Evolutionary conservation across 2,888 invertebrate species (phyloP), one percentile per base, ranked within the genome.

Genomic region (Physocephala rufipes): DNA sequence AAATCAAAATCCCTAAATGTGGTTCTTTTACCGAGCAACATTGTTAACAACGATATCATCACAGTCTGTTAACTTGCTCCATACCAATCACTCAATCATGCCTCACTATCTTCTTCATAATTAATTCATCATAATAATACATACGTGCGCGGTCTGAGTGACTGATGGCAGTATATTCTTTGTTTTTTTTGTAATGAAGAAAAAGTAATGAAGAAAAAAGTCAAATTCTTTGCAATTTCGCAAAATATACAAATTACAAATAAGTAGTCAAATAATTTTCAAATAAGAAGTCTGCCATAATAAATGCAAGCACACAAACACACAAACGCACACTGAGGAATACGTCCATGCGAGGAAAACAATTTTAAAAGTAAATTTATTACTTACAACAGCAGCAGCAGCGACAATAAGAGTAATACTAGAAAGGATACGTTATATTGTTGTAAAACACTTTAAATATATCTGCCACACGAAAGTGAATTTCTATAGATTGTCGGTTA

Each of bases 171-270:
- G 26, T 58, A 62, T 67, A 47, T 67, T 58, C 67, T 28, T 36
- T n/a, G n/a, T n/a, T n/a, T n/a, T n/a, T n/a, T n/a, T n/a, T n/a
- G n/a, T n/a, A n/a, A n/a, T n/a, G n/a, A n/a, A n/a, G n/a, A n/a
- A n/a, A n/a, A n/a, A n/a, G n/a, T n/a, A n/a, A n/a, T n/a, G n/a
- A n/a, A n/a, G n/a, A n/a, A n/a, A n/a, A n/a, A n/a, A n/a, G n/a
- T n/a, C n/a, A n/a, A n/a, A n/a, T n/a, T n/a, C n/a, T n/a, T n/a
- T n/a, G n/a, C n/a, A n/a, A n/a, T n/a, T n/a, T n/a, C n/a, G n/a
- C n/a, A n/a, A 81, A 79, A 79, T 82, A 81, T 81, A 82, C 82
- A 81, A 81, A 81, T 81, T 79, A 77, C 80, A 81, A 75, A 81
- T 77, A 76, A 78, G n/a, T n/a, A n/a, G n/a, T n/a, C n/a, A n/a